Evolutionary conservation across 2,797 vertebrate species (phyloP).

Genomic region (Novumbra hubbsi): DNA sequence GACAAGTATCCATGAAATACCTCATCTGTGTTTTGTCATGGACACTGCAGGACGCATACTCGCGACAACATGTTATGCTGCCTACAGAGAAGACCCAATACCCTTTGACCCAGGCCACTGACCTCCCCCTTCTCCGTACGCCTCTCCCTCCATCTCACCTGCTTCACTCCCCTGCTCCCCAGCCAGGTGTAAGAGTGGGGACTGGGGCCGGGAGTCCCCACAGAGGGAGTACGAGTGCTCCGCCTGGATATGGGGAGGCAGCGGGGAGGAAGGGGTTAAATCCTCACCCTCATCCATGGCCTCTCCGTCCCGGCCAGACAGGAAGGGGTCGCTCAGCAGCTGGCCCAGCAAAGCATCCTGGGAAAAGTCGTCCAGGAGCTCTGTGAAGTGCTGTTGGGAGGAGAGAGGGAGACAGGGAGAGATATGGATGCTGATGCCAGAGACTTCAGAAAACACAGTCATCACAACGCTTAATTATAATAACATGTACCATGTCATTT

Average conservation of each 20-base stretch:
- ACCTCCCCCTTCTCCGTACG: neutral
- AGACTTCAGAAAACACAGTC: neutral
- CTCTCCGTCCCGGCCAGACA: constrained; percentile 82
- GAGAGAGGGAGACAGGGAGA: neutral
- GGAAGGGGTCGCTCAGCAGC: constrained; percentile 95
- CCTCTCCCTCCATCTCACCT: constrained; percentile 66
- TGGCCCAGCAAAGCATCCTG: constrained; percentile 91
- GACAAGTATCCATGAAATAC: no score
- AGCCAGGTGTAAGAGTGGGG: constrained; percentile 86
- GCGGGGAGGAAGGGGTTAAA: constrained; percentile 79
- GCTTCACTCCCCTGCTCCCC: constrained; percentile 83
- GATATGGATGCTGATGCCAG: neutral
- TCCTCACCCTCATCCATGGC: constrained; percentile 86
- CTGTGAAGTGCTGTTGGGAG: constrained; percentile 88
- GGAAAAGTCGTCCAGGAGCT: constrained; percentile 93
- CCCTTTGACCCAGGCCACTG: neutral
- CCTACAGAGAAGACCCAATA: neutral
- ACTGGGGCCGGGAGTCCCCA: constrained; percentile 91
- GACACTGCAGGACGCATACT: neutral
- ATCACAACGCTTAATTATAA: constrained; percentile 19
- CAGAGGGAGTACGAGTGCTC: constrained; percentile 98
- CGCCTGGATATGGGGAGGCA: constrained; percentile 90
- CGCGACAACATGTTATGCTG: neutral
- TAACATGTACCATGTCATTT: constrained; percentile 30
- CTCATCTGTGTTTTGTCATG: neutral